Evolutionary conservation across 2,797 vertebrate genomes (phyloP).

Genomic region (Trematomus bernacchii): DNA sequence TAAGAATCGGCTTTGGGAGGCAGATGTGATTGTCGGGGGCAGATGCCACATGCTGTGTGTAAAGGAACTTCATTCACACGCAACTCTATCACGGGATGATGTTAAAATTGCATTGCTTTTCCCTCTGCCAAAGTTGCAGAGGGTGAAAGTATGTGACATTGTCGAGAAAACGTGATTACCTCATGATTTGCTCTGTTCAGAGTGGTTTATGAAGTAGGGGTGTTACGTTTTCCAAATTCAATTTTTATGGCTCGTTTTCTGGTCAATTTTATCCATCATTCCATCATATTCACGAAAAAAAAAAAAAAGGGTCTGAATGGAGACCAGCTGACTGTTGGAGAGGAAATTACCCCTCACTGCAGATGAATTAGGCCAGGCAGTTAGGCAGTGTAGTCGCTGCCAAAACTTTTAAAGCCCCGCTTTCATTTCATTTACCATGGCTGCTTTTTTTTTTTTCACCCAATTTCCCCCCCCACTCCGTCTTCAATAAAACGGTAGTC

Average conservation of each 20-base stretch:
- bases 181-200: conserved; percentile 31
- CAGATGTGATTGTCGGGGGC: conserved; percentile 77
- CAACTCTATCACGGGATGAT: conserved; percentile 72
- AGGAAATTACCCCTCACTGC: conserved; percentile 76
- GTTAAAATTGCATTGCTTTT: conserved; percentile 72
- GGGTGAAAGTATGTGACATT: conserved; percentile 58
- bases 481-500: conserved; percentile 81
- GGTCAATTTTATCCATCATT: conserved; percentile 61
- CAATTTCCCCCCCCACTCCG: conserved; percentile 38
- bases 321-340: conserved; percentile 73
- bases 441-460: conserved; percentile 44
- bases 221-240: conserved; percentile 46
- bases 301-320: conserved; percentile 62
- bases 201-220: conserved; percentile 40
- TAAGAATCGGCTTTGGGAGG: conserved; percentile 61
- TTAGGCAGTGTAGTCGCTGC: conserved; percentile 63
- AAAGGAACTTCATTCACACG: conserved; percentile 74
- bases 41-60: conserved; percentile 77
- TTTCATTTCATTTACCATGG: conserved; percentile 73
- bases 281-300: conserved; percentile 18
- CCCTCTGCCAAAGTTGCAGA: conserved; percentile 56
- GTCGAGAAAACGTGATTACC: conserved; percentile 48
- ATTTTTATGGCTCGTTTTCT: conserved; percentile 60
- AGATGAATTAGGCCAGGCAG: conserved; percentile 74
- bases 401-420: conserved; percentile 73